Base-by-base conservation (phyloP, 2,797 vertebrate species). In the Schizopygopsis pylzovi region DNA sequence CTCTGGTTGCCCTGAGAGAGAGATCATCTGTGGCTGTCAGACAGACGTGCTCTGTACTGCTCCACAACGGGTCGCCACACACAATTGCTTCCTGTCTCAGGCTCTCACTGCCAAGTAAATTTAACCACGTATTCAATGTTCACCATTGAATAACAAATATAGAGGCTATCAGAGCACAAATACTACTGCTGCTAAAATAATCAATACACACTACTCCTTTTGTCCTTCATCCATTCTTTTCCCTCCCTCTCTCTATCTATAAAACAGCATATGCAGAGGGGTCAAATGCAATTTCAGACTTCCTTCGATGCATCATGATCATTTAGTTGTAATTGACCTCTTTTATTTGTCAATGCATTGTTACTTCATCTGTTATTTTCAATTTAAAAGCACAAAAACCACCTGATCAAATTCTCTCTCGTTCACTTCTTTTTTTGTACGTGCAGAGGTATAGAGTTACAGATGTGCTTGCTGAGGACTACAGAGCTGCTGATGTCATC, bases 401-500 rank as follows among this genome's bases (percentile, higher is more conserved):
- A 68, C 67, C 37, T 7, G 37, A 72, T 76, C 20, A n/a, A 25
- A 63, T 47, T 75, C 9, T 45, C 16, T 45, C 15, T 75, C 6
- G 4, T 43, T 68, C 45, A 67, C 45, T 52, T 2, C 41, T 33
- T 77, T 25, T 39, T 61, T 52, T 61, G 59, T 54, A 41, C 10
- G 28, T 63, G 41, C 41, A 83, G 81, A 9, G 28, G 72, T 67
- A 25, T 84, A 54, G 33, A 52, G n/a, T 78, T 84, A 68, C 73
- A 78, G 28, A 52, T 65, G 59, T 67, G 15, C 33, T n/a, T 65
- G 56, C 25, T 75, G 77, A 86, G 28, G 63, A 12, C 9, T 25
- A 4, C 4, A 33, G 43, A 84, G 70, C 59, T 76, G 81, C 84
- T 86, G 82, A 77, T 65, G 67, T 84, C 76, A 84, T 88, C 79